Conservation (phyloP, 2,888 invertebrate species). For the Copidosoma aretas region DNA sequence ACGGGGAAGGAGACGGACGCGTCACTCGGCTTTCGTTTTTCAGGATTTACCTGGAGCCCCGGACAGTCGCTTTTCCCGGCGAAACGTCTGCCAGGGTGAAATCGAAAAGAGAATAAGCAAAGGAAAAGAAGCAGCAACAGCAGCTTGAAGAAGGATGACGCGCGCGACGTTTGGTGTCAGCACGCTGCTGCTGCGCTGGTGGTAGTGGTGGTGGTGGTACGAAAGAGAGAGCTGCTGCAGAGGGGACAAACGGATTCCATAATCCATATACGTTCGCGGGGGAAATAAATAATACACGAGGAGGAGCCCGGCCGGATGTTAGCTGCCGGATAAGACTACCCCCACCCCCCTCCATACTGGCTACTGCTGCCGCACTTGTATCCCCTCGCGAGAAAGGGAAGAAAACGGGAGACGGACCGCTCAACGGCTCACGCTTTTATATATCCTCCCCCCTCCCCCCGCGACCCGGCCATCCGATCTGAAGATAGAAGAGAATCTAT, state of each 20-base stretch:
- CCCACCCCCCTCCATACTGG: constrained; percentile 28
- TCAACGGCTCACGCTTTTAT: constrained; percentile 25
- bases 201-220: not conserved
- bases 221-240: constrained; percentile 6
- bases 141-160: constrained; percentile 23
- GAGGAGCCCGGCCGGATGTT: constrained; percentile 42
- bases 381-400: constrained; percentile 13
- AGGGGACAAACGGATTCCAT: constrained; percentile 45
- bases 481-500: not conserved
- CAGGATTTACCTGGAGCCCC: too few species aligned
- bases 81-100: not conserved
- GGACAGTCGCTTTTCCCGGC: not conserved
- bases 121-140: constrained; percentile 8
- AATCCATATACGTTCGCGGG: constrained; percentile 57
- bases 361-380: constrained; percentile 37
- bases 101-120: not conserved
- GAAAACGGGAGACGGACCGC: constrained; percentile 3
- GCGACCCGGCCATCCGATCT: not conserved
- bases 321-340: constrained; percentile 49
- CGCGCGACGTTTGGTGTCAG: constrained; percentile 5
- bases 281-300: constrained; percentile 60
- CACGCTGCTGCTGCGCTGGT: not conserved
- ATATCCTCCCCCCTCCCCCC: constrained; percentile 12
- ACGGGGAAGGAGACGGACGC: not conserved
- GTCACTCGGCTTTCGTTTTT: too few species aligned